These are phyloP conservation scores for Eulacestoma nigropectus DNA, from an alignment of 2,113 vertebrate genomes.

Conservation along the genomic window DNA sequence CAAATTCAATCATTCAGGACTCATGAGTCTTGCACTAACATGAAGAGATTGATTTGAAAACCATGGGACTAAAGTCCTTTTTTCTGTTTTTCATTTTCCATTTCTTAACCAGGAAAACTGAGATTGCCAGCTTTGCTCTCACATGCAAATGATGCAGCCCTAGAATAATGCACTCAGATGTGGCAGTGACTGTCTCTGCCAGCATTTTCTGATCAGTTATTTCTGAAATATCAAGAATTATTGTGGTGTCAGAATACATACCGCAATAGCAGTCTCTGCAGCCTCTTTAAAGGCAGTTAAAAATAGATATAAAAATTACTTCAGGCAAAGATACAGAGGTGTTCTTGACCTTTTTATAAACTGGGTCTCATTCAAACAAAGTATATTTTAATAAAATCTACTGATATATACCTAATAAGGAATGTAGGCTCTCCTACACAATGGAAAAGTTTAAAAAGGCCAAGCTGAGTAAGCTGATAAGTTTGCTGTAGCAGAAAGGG, in stretches of 20 bases:
- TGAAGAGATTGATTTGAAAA: slow-evolving; percentile 51
- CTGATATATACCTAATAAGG: background rate
- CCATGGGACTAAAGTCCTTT: background rate
- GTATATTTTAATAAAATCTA: background rate
- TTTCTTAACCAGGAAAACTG: slow-evolving; percentile 16
- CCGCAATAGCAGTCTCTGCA: background rate
- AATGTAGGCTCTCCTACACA: background rate
- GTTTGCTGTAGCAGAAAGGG: background rate
- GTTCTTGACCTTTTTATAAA: background rate
- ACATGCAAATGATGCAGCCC: background rate
- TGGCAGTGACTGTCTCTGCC: background rate
- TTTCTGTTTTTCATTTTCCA: slow-evolving; percentile 26
- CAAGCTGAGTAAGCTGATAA: background rate
- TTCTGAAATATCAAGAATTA: background rate
- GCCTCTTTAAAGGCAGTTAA: background rate
- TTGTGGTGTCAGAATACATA: background rate
- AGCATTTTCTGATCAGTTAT: background rate
- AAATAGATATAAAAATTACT: background rate
- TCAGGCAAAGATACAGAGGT: background rate
- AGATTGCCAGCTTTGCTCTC: slow-evolving; percentile 43
- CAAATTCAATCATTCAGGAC: slow-evolving; percentile 52
- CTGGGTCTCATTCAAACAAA: background rate
- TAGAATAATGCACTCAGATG: background rate
- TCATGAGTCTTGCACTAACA: slow-evolving; percentile 30
- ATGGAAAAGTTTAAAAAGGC: background rate